Base-by-base conservation (phyloP, 2,113 vertebrate genomes). In the Petaurus breviceps region DNA sequence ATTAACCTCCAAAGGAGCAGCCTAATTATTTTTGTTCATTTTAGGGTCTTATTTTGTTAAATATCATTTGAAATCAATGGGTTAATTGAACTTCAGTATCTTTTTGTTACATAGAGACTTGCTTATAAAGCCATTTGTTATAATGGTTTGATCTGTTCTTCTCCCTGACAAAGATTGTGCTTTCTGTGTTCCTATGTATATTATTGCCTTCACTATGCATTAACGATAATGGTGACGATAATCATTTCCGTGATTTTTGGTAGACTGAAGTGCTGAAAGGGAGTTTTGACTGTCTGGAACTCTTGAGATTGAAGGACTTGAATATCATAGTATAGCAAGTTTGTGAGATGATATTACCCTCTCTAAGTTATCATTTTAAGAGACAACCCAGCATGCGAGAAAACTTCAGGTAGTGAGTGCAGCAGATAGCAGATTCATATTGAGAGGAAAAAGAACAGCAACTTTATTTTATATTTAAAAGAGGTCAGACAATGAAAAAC, bases 1-100 rank as follows among this genome's bases (percentile, higher is more conserved):
- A 49, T 91, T 89, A 50, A 37, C 61, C 57, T 89, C n/a, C 23
- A 51, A 68, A 89, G 51, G 61, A 50, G 8, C 61, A 24, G 77
- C 11, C 54, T 77, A 94, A 92, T 92, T 84, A 49, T 92, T 91
- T 51, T 57, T 92, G 54, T 89, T 90, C 52, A 90, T 89, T 96
- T 84, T 84, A 43, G 49, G 84, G 90, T 54, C 37, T 96, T 28
- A 46, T 92, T 94, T 97, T 77, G 90, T 50, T 93, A 92, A 84
- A 49, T 61, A 91, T 94, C 24, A 54, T 14, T 93, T 96, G 11
- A 90, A 77, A 77, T 77, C 96, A 84, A 23, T 61, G 28, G 47
- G 49, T 2, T 3, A 50, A 8, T 57, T 3, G 5, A 8, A 92
- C 90, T 94, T 94, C 7, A 49, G 46, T 84, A 55, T 90, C 31